Conservation (phyloP, 2,113 vertebrate species). For the Podilymbus podiceps region DNA sequence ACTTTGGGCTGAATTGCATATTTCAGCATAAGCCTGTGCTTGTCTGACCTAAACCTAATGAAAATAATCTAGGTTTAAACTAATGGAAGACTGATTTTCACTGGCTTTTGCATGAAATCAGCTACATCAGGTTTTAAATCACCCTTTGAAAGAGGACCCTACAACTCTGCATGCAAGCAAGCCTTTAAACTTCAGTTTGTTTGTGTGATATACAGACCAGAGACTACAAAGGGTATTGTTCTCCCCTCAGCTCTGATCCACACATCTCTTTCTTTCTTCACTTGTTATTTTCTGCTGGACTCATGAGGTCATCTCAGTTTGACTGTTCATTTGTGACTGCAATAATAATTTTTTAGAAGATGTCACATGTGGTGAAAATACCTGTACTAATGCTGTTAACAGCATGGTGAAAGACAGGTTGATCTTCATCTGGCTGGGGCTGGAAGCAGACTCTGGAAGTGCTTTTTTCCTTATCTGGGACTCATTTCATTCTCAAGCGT, state of each 20-base stretch:
- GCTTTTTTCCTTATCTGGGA: not conserved
- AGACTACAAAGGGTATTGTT: not conserved
- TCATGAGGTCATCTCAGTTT: slow-evolving; percentile 28
- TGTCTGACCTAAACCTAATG: not conserved
- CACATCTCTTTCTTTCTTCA: not conserved
- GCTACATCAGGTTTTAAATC: not conserved
- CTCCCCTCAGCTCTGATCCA: not conserved
- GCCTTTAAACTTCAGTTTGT: slow-evolving; percentile 1
- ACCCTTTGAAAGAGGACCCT: not conserved
- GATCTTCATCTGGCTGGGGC: not conserved
- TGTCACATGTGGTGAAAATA: not conserved
- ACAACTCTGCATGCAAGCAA: not conserved
- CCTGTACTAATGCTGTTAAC: not conserved
- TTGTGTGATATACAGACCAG: not conserved
- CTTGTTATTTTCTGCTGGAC: slow-evolving; percentile 35
- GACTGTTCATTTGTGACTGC: slow-evolving; percentile 14
- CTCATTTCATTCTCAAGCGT: not conserved
- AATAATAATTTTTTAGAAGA: not conserved
- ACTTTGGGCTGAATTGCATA: not conserved
- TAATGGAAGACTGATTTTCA: not conserved
- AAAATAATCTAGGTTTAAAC: not conserved
- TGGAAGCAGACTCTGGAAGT: not conserved
- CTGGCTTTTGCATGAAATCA: not conserved
- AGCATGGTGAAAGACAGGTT: not conserved
- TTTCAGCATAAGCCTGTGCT: not conserved